Conservation (phyloP, 2,113 vertebrate genomes). For the Thamnaconus septentrionalis region DNA sequence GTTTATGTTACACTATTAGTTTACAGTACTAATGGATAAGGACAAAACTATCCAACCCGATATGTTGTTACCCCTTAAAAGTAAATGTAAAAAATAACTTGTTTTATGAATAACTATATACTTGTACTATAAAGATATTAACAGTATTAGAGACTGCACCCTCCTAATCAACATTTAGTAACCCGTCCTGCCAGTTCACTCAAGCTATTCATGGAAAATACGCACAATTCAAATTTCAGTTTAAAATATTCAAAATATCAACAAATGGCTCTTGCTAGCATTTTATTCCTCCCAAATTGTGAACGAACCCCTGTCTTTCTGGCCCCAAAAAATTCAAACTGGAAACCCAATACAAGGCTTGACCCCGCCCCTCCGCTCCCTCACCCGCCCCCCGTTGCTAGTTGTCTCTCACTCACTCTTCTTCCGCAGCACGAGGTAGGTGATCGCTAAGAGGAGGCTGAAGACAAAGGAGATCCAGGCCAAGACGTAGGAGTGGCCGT, state of each 20-base stretch:
- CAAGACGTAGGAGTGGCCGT: slow-evolving; percentile 89
- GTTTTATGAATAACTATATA: neutral
- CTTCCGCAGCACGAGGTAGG: slow-evolving; percentile 93
- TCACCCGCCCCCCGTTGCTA: neutral
- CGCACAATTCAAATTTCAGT: slow-evolving; percentile 10
- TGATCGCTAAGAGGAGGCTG: slow-evolving; percentile 85
- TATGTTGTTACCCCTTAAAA: neutral
- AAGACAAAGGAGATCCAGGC: slow-evolving; percentile 94
- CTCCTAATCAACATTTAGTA: neutral
- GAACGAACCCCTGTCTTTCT: slow-evolving; percentile 6
- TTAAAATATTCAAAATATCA: slow-evolving; percentile 14
- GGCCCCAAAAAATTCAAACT: slow-evolving; percentile 7
- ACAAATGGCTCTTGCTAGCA: slow-evolving; percentile 52
- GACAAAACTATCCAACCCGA: neutral
- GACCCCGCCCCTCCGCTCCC: slow-evolving; percentile 17
- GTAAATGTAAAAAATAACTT: neutral
- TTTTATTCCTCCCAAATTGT: neutral
- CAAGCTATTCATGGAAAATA: slow-evolving; percentile 21
- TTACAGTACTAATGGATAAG: neutral
- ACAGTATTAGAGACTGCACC: neutral
- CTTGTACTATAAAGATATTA: neutral
- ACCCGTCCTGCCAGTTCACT: neutral
- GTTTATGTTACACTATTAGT: neutral
- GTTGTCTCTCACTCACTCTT: slow-evolving; percentile 71
- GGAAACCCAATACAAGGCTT: slow-evolving; percentile 9